Conservation (phyloP, 2,888 invertebrate genomes). For the Leptura quadrifasciata region DNA sequence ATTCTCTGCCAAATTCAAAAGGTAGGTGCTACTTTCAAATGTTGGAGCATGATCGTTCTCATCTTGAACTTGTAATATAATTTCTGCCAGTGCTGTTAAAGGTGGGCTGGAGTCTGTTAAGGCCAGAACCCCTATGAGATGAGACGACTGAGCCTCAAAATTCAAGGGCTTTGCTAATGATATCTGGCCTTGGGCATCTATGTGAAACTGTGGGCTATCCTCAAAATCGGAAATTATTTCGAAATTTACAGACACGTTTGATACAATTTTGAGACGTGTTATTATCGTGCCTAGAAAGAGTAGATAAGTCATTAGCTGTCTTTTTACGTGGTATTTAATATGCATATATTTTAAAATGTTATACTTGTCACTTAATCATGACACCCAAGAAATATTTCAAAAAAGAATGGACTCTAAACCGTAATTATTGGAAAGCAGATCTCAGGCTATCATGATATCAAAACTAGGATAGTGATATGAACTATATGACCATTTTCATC, state of each 20-base stretch:
- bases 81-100: conserved; percentile 78
- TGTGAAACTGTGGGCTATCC: conserved; percentile 80
- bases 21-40: conserved; percentile 90
- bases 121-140: conserved; percentile 83
- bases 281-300: conserved; percentile 78
- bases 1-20: conserved; percentile 87
- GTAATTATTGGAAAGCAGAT: no score
- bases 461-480: no score
- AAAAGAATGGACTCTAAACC: no score
- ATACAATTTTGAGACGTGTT: conserved; percentile 81
- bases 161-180: conserved; percentile 84
- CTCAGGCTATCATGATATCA: no score
- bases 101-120: conserved; percentile 79
- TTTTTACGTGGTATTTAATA: no score
- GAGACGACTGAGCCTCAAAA: conserved; percentile 82
- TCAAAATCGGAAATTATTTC: conserved; percentile 79
- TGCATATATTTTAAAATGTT: no score
- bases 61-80: conserved; percentile 88
- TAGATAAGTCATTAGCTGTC: neutral
- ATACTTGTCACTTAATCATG: no score
- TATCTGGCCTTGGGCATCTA: conserved; percentile 85
- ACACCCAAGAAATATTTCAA: no score
- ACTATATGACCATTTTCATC: no score
- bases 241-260: conserved; percentile 79
- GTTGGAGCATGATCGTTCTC: conserved; percentile 92